A percentile compares a stretch with the other conserved stretches of the same genome.
Conservation (phyloP, 2,797 vertebrate genomes). For the Fringilla coelebs region DNA sequence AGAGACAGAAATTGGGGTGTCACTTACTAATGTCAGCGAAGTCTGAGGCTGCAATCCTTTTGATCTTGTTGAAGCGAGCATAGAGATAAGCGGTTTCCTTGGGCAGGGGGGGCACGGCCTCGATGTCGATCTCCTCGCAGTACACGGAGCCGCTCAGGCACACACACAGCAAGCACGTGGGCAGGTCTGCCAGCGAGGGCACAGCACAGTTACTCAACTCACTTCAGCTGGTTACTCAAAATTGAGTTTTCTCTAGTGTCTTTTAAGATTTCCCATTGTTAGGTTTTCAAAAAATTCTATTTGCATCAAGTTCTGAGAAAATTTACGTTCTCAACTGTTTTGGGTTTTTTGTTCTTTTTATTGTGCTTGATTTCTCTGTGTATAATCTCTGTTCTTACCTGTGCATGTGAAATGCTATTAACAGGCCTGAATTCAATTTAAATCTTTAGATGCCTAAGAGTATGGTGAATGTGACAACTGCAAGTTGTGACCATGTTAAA, state of each 20-base stretch:
- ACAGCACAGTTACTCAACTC: not conserved
- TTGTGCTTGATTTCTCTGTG: rapidly evolving
- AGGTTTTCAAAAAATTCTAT: rapidly evolving
- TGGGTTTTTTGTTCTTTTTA: not conserved
- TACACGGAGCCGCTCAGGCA: constrained; percentile 97
- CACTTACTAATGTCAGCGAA: constrained; percentile 90
- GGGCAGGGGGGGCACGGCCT: constrained; percentile 86
- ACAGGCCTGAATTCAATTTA: not conserved
- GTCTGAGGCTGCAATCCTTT: constrained; percentile 87
- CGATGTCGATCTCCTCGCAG: constrained; percentile 94
- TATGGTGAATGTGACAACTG: not conserved
- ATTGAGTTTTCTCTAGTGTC: not conserved
- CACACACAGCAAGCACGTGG: constrained; percentile 93
- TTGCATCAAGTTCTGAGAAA: not conserved
- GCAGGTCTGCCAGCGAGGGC: constrained; percentile 82
- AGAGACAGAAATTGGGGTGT: not conserved
- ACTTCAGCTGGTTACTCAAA: not conserved
- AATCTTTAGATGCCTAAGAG: not conserved
- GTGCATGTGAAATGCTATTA: not conserved
- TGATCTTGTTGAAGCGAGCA: constrained; percentile 95
- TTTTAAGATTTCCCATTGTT: not conserved
- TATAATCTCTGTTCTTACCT: not conserved
- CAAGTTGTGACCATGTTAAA: not conserved
- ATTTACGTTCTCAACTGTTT: not conserved
- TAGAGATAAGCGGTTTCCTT: constrained; percentile 95